Percentiles rank a stretch among this genome's conserved stretches.
Conservation (phyloP, 2,113 vertebrate species). For the Gadus chalcogrammus region DNA sequence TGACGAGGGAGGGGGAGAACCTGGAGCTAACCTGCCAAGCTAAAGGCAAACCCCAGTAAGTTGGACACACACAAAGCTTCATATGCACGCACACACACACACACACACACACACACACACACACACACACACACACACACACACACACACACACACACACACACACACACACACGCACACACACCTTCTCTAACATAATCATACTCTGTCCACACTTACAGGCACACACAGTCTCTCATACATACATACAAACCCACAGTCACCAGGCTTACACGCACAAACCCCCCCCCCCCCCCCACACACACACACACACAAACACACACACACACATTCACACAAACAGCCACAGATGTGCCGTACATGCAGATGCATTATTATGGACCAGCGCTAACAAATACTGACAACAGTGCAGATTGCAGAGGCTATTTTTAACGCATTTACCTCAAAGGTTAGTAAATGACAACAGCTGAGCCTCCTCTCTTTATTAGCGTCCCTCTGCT, state of each 20-base stretch:
- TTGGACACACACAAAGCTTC: background rate
- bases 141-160: background rate
- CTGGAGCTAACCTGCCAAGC: slow-evolving; percentile 88
- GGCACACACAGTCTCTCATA: background rate
- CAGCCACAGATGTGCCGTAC: no score
- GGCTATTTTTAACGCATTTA: no score
- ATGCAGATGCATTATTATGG: no score
- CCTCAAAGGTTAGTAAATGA: no score
- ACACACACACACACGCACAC: background rate
- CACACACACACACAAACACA: background rate
- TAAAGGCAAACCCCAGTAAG: slow-evolving; percentile 94
- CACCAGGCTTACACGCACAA: no score
- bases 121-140: background rate
- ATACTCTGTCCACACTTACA: background rate
- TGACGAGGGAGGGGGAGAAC: slow-evolving; percentile 92
- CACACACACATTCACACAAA: no score
- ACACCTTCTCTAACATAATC: slow-evolving; percentile 1
- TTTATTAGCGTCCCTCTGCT: no score
- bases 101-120: no score
- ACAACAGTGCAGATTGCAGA: no score
- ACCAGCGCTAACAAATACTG: no score
- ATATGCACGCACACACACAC: background rate
- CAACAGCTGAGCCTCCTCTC: no score
- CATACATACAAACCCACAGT: background rate
- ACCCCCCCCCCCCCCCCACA: background rate